A percentile compares a stretch with the other conserved stretches of the same genome.
phyloP scores from a whole-genome alignment of 2,888 invertebrate genomes.

The Thereva nobilitata region DNA sequence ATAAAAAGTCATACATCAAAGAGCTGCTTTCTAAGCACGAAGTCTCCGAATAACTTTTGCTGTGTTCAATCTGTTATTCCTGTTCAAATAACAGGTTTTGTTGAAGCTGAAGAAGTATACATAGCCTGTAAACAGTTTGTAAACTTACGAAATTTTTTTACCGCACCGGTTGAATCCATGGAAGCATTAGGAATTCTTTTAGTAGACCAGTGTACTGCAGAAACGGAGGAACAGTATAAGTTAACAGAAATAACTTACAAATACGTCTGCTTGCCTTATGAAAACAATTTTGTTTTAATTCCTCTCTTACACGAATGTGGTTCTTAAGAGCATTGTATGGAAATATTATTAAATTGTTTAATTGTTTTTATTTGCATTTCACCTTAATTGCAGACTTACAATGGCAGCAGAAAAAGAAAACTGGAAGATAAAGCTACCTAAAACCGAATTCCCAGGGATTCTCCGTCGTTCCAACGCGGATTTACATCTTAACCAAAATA shows the following conservation, averaged over 20 bases:
- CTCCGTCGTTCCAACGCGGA: no score
- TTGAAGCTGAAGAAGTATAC: neutral
- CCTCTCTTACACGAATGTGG: no score
- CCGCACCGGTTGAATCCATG: constrained; percentile 9
- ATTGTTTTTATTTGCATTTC: no score
- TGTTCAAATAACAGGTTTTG: constrained; percentile 18
- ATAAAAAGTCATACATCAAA: constrained; percentile 1
- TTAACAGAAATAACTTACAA: neutral
- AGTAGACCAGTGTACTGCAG: no score
- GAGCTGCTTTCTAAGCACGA: neutral
- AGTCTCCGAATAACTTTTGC: constrained; percentile 11
- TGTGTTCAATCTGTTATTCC: constrained; percentile 5
- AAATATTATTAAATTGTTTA: no score
- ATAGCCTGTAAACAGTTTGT: neutral
- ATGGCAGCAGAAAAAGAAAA: no score
- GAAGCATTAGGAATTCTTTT: constrained; percentile 2
- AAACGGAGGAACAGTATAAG: neutral
- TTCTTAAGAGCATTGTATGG: no score
- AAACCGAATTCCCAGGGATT: no score
- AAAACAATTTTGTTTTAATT: no score
- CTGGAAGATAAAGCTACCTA: no score
- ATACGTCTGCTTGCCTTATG: neutral
- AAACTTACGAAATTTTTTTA: constrained; percentile 5
- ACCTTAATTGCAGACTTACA: no score
- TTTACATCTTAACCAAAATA: no score